These are phyloP conservation scores for Machaerirhynchus nigripectus DNA, from an alignment of 2,113 vertebrate species.

Conservation along the genomic window DNA sequence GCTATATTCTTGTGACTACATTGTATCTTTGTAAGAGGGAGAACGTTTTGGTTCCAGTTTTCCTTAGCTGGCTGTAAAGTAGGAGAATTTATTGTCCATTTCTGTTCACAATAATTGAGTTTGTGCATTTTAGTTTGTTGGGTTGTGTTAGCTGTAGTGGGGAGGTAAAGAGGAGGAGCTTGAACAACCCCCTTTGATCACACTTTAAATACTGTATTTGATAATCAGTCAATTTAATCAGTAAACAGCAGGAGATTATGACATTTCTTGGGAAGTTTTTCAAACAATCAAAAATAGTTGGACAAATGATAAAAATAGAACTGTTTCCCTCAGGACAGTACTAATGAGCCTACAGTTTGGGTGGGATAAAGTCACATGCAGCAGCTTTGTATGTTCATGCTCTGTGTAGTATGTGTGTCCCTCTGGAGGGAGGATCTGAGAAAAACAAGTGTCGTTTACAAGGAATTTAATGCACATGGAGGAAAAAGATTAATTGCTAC, in stretches of 20 bases:
- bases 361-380: background rate
- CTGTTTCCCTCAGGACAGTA: constrained; percentile 1
- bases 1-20: rapidly evolving
- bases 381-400: background rate
- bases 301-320: background rate
- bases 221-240: background rate
- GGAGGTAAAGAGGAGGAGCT: background rate
- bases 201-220: background rate
- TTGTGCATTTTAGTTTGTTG: background rate
- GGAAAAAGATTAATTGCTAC: background rate
- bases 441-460: background rate
- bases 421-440: background rate
- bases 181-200: background rate
- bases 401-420: background rate
- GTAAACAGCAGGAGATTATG: constrained; percentile 20
- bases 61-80: background rate
- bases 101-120: background rate
- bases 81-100: background rate
- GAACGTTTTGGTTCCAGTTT: background rate
- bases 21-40: background rate
- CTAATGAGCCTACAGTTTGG: background rate
- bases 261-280: constrained; percentile 11
- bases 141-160: background rate
- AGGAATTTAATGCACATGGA: background rate
- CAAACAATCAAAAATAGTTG: background rate